Percentiles rank a stretch among this genome's conserved stretches.
Conservation (phyloP, 37 sponge, comb jelly and placozoan species). For the Sycon ciliatum region DNA sequence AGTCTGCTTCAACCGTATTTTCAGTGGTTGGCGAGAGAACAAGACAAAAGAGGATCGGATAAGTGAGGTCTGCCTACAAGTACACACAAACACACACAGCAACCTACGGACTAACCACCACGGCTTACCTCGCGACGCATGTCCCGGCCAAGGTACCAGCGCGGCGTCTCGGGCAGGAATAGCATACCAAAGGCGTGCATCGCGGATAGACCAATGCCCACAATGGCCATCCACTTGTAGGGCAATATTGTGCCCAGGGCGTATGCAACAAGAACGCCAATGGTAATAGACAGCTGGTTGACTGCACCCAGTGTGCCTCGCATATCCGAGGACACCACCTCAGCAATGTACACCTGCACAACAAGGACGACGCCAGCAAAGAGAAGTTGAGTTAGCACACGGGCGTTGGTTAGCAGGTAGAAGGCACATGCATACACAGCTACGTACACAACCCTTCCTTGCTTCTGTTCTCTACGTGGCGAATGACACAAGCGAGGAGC, state of each 20-base stretch:
- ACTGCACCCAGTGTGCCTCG: constrained; percentile 59
- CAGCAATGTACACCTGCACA: constrained; percentile 66
- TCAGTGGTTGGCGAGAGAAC: too few relatives aligned
- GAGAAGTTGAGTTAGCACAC: neutral
- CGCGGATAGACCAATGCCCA: constrained; percentile 33
- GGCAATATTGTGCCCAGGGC: constrained; percentile 28
- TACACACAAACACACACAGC: too few relatives aligned
- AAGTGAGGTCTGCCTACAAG: too few relatives aligned
- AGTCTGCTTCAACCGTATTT: too few relatives aligned
- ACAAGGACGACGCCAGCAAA: neutral
- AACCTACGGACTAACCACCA: too few relatives aligned
- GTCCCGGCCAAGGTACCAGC: constrained; percentile 47
- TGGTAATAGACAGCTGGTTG: constrained; percentile 56
- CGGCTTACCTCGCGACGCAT: neutral
- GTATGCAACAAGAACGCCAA: constrained; percentile 56
- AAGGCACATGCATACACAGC: too few relatives aligned
- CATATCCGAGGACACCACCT: constrained; percentile 43
- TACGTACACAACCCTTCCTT: too few relatives aligned
- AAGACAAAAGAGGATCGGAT: too few relatives aligned
- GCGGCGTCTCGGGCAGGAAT: constrained; percentile 57
- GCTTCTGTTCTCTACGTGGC: too few relatives aligned
- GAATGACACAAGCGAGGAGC: too few relatives aligned
- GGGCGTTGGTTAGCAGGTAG: too few relatives aligned
- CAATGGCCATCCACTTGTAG: constrained; percentile 36
- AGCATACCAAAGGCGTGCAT: constrained; percentile 46